Conservation (phyloP, 1,140 invertebrate genomes). For the Apolygus lucorum region DNA sequence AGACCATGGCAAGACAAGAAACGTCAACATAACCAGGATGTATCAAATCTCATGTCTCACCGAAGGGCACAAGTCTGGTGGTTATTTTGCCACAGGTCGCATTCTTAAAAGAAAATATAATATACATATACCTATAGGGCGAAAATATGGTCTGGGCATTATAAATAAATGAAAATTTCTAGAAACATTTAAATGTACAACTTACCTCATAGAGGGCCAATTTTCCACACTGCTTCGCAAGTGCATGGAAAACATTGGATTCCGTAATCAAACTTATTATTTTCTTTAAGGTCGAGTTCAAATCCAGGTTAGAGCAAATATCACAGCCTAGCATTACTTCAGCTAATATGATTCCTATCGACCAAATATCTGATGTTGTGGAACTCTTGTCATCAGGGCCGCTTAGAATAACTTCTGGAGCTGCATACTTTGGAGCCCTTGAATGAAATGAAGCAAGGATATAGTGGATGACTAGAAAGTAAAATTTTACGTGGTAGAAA, state of each 20-base stretch:
- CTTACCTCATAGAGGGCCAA: conserved; percentile 54
- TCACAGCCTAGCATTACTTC: conserved; percentile 58
- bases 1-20: too few species aligned
- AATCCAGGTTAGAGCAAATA: conserved; percentile 54
- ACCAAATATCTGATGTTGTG: conserved; percentile 80
- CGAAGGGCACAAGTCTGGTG: neutral
- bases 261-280: conserved; percentile 57
- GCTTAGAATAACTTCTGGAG: conserved; percentile 70
- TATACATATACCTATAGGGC: too few species aligned
- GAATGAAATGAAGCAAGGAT: conserved; percentile 25
- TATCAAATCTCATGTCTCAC: too few species aligned
- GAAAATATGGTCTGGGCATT: neutral
- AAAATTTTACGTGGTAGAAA: too few species aligned
- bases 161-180: neutral
- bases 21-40: too few species aligned
- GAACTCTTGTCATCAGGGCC: conserved; percentile 25
- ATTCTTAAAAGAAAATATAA: too few species aligned
- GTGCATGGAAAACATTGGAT: conserved; percentile 57
- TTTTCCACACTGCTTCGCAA: conserved; percentile 65
- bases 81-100: too few species aligned
- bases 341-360: conserved; percentile 75
- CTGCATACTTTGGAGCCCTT: conserved; percentile 66
- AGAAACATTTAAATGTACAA: conserved; percentile 29
- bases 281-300: conserved; percentile 47
- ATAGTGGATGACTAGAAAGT: too few species aligned